phyloP scores from a whole-genome alignment of 2,888 invertebrate genomes.

The Dryocosmus kuriphilus region DNA sequence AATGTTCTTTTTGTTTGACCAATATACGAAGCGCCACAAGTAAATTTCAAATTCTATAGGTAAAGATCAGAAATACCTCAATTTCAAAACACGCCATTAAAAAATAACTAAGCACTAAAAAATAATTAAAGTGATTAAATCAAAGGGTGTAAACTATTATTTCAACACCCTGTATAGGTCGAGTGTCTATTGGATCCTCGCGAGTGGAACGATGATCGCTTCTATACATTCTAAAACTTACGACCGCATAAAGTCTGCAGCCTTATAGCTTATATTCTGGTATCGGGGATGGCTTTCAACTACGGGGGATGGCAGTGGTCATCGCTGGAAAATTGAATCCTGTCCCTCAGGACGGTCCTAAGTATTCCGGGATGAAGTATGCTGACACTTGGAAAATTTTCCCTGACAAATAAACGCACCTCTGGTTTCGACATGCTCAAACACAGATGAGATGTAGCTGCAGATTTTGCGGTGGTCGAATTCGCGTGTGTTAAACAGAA shows the following conservation, averaged over 20 bases:
- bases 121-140: background rate
- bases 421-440: background rate
- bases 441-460: conserved; percentile 17
- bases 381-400: conserved; percentile 69
- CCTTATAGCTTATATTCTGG: conserved; percentile 59
- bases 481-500: background rate
- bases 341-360: conserved; percentile 71
- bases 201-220: conserved; percentile 54
- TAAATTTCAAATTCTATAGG: background rate
- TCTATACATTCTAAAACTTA: conserved; percentile 70
- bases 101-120: background rate
- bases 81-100: background rate
- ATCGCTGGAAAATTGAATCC: conserved; percentile 77
- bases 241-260: conserved; percentile 73
- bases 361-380: conserved; percentile 68
- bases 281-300: conserved; percentile 43
- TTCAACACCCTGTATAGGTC: conserved; percentile 44
- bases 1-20: no score
- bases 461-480: conserved; percentile 9
- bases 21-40: no score
- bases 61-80: background rate
- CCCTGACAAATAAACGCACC: conserved; percentile 53
- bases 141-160: background rate
- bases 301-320: conserved; percentile 71
- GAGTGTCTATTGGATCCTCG: conserved; percentile 44